Conservation (phyloP, 2,113 vertebrate species). For the Leiothrix lutea region DNA sequence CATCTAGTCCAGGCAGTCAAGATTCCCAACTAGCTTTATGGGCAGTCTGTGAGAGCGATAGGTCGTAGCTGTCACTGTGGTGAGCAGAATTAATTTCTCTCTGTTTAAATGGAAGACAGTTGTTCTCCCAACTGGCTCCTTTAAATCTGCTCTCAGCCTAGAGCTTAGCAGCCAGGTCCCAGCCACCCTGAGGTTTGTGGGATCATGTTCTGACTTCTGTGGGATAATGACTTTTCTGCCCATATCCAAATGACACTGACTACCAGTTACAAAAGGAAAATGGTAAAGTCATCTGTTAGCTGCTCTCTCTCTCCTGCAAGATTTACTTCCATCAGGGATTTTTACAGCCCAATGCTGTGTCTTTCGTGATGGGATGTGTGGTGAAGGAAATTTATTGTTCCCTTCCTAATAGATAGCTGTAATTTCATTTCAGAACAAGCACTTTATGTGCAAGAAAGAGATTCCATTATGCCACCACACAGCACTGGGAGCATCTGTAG, state of each 20-base stretch:
- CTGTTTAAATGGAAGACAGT: neutral
- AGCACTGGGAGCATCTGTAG: slow-evolving; percentile 5
- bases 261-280: neutral
- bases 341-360: neutral
- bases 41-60: neutral
- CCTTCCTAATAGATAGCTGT: slow-evolving; percentile 23
- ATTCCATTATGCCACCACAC: slow-evolving; percentile 1
- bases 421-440: slow-evolving; percentile 31
- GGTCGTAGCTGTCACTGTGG: neutral
- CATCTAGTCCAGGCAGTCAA: neutral
- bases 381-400: slow-evolving; percentile 42
- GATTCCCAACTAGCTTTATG: neutral
- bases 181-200: neutral
- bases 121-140: neutral
- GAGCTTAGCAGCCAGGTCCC: neutral
- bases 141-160: neutral
- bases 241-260: neutral
- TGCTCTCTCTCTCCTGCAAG: neutral
- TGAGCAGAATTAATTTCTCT: neutral
- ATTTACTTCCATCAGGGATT: slow-evolving; percentile 14
- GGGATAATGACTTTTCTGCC: neutral
- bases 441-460: neutral
- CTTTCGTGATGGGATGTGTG: neutral
- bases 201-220: neutral
- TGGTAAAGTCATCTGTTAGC: neutral